Base-by-base conservation (phyloP, 1,140 invertebrate species). In the Drosophila takahashii region DNA sequence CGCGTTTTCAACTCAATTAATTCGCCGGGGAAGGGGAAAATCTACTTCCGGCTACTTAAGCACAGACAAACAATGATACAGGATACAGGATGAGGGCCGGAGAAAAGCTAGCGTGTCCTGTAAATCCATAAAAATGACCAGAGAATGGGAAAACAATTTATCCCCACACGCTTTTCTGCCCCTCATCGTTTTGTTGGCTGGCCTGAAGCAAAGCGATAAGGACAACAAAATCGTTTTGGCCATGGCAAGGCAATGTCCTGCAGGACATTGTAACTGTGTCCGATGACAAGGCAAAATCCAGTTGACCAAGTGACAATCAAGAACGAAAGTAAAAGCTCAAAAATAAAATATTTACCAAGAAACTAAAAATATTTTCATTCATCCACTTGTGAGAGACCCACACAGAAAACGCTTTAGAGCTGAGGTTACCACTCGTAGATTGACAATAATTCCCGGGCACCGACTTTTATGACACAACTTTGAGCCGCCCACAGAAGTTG, bases 1-100 rank as follows among this genome's bases (percentile, higher is more conserved):
- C 77, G 62, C 61, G 60, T 42, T 86, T 86, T 86, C 75, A 89
- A 86, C 83, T 87, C 83, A 86, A 86, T 86, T 86, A 86, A 86
- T 83, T 86, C 70, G 45, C 66, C 26, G 53, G 15, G 8, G 39
- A 16, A 22, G 22, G 47, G 41, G 32, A 51, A 67, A 79, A 73
- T 57, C 50, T 71, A 71, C 83, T 87, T 86, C 83, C 84, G 62
- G 79, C 75, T 86, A 76, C 83, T 86, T 87, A 87, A 79, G 79
- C 74, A 81, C 77, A 85, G 54, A 76, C 61, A 77, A 60, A 77
- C 62, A 76, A 26, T 65, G 44, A 71, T 62, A 50, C 41, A 18
- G 41, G 9, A 18, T 32, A 2, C 34, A 26, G 51, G 36, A 34
- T 29, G 15, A 22, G 10, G 34, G 27, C 22, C 3, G 41, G 32